phyloP scores from a whole-genome alignment of 2,113 vertebrate species.

The Centropus bengalensis region DNA sequence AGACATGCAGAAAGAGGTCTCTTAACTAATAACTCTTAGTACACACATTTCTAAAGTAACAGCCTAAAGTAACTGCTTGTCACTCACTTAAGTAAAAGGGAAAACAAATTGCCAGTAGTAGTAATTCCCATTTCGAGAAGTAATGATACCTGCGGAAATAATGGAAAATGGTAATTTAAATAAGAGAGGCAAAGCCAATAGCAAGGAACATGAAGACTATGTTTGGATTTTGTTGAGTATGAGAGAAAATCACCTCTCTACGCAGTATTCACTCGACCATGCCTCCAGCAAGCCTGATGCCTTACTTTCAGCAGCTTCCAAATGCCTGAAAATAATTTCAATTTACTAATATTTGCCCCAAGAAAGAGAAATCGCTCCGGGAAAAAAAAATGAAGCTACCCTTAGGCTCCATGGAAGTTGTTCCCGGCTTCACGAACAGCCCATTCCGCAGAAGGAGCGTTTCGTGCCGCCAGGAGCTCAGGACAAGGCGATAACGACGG shows the following conservation, averaged over 20 bases:
- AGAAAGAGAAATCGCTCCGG: not conserved
- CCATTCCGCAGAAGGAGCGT: not conserved
- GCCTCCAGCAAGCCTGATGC: not conserved
- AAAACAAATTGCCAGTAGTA: not conserved
- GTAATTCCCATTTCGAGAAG: not conserved
- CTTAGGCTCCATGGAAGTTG: not conserved
- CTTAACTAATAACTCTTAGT: not conserved
- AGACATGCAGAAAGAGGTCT: not conserved
- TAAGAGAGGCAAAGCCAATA: not conserved
- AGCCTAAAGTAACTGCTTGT: not conserved
- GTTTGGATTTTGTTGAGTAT: not conserved
- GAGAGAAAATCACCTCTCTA: slow-evolving; percentile 7
- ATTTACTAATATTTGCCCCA: not conserved
- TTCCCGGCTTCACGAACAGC: not conserved
- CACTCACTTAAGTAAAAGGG: not conserved
- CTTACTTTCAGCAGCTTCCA: not conserved
- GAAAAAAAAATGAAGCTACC: not conserved
- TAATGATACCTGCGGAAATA: not conserved
- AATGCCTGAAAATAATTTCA: not conserved
- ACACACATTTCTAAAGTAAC: not conserved
- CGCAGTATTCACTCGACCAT: not conserved
- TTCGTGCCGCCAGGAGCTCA: not conserved
- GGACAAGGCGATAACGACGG: not conserved
- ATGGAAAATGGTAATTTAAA: slow-evolving; percentile 14
- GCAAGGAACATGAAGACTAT: not conserved